These are phyloP conservation scores for Sisor rabdophorus DNA, from an alignment of 2,113 vertebrate genomes.

Conservation along the genomic window DNA sequence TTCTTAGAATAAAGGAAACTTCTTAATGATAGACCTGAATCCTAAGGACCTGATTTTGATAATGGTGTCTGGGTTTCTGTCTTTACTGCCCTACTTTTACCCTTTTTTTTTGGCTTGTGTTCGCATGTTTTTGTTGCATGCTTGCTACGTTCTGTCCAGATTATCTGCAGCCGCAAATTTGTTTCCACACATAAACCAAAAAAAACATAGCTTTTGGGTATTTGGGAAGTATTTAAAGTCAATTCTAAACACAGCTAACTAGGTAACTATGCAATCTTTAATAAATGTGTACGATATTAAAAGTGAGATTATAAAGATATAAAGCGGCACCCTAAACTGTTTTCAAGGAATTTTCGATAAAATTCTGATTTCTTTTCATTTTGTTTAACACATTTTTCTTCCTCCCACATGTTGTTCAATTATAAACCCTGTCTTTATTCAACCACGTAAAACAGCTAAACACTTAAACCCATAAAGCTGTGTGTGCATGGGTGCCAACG, in stretches of 20 bases:
- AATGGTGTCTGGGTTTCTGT: slow-evolving; percentile 26
- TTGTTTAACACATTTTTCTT: slow-evolving; percentile 3
- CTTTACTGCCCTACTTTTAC: neutral
- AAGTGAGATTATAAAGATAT: too few relatives aligned
- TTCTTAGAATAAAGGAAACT: neutral
- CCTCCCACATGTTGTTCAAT: slow-evolving; percentile 13
- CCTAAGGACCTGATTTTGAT: slow-evolving; percentile 16
- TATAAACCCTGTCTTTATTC: slow-evolving; percentile 9
- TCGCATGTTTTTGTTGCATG: slow-evolving; percentile 20
- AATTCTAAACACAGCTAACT: too few relatives aligned
- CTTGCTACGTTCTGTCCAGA: neutral
- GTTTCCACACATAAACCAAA: neutral
- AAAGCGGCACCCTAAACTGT: neutral
- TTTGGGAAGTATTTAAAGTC: neutral
- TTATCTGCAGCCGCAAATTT: slow-evolving; percentile 14
- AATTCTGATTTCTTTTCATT: slow-evolving; percentile 5
- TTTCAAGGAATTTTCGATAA: neutral
- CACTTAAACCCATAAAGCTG: neutral
- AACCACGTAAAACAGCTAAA: neutral
- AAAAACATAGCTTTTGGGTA: neutral
- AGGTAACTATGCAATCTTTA: too few relatives aligned
- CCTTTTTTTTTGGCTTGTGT: neutral
- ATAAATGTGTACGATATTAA: too few relatives aligned
- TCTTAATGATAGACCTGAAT: neutral
- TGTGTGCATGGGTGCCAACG: slow-evolving; percentile 35